A percentile compares a stretch with the other conserved stretches of the same genome.
Conservation (phyloP, 2,113 vertebrate species). For the Prunella himalayana region DNA sequence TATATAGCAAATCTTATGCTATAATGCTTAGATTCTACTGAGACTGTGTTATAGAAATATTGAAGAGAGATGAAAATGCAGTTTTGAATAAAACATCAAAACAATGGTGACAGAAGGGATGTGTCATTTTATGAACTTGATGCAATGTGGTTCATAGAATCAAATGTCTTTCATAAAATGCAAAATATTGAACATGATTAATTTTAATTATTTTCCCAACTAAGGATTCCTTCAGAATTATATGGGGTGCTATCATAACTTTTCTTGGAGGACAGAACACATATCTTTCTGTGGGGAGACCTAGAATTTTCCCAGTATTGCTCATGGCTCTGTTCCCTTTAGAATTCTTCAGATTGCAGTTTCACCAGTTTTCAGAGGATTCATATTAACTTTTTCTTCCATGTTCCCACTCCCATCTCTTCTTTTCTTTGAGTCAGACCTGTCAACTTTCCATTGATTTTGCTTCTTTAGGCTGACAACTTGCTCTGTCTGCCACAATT, state of each 20-base stretch:
- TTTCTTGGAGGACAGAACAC: background rate
- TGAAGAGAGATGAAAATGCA: background rate
- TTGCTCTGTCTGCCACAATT: background rate
- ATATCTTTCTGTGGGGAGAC: background rate
- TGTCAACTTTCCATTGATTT: background rate
- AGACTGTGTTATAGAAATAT: background rate
- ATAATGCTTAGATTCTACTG: background rate
- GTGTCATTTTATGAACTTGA: background rate
- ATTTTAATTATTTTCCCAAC: background rate
- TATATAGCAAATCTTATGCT: background rate
- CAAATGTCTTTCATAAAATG: background rate
- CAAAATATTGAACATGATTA: background rate
- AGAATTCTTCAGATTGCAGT: background rate
- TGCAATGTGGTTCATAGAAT: background rate
- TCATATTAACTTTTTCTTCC: background rate
- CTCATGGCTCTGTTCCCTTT: background rate
- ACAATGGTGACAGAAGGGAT: background rate
- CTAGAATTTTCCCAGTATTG: background rate
- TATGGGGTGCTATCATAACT: background rate
- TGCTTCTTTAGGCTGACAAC: background rate
- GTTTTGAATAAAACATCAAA: slow-evolving; percentile 40
- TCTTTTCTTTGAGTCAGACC: background rate
- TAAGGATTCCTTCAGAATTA: background rate
- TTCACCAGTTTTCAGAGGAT: background rate
- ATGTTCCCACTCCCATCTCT: background rate